Conservation (phyloP, 2,888 invertebrate species). For the Psococerastis gibbosa region DNA sequence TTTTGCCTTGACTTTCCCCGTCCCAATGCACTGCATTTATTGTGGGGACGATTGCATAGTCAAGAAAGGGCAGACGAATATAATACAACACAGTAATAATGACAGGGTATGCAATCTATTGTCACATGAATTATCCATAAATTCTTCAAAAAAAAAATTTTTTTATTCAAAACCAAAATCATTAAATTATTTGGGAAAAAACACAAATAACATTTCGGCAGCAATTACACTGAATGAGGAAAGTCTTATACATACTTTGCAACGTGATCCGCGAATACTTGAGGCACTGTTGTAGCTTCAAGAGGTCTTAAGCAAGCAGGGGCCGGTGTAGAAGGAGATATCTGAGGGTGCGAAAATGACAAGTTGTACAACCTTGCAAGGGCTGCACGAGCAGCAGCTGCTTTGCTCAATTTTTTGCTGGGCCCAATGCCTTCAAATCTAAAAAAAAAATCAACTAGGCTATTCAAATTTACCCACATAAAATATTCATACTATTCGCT, state of each 20-base stretch:
- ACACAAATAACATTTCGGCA: too few species aligned
- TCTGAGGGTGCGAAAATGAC: constrained; percentile 2
- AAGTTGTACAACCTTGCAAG: constrained; percentile 37
- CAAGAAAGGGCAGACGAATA: too few species aligned
- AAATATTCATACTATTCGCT: too few species aligned
- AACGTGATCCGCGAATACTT: constrained; percentile 57
- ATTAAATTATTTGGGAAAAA: too few species aligned
- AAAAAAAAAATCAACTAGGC: constrained; percentile 6
- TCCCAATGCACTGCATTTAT: too few species aligned
- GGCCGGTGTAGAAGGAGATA: neutral
- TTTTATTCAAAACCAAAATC: constrained; percentile 9
- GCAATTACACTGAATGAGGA: too few species aligned
- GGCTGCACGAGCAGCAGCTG: constrained; percentile 71
- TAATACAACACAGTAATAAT: too few species aligned
- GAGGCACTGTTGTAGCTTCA: constrained; percentile 36
- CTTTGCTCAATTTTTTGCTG: constrained; percentile 81
- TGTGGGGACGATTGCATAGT: too few species aligned
- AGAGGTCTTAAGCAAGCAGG: constrained; percentile 18
- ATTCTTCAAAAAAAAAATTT: too few species aligned
- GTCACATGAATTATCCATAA: too few species aligned
- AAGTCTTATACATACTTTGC: constrained; percentile 37
- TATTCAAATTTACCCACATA: constrained; percentile 1
- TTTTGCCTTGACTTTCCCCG: too few species aligned
- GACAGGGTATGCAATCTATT: too few species aligned
- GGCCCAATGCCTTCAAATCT: constrained; percentile 36